These are phyloP conservation scores for Brachionus sp. DNA, from an alignment of 1,140 invertebrate genomes.

Conservation along the genomic window DNA sequence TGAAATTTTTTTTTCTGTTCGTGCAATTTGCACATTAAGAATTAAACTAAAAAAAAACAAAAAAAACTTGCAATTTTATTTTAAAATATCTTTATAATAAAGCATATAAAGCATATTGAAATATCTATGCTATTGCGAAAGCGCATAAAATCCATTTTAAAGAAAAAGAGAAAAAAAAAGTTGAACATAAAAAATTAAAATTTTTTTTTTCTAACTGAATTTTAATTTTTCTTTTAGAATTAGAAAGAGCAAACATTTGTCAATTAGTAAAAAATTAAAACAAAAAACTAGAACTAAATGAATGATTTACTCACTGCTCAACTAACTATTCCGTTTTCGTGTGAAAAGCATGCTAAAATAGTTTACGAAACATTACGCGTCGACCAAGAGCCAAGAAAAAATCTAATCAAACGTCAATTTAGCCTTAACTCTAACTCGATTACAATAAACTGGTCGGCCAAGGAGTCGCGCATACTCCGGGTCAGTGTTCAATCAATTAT, in stretches of 20 bases:
- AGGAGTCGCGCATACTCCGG: slow-evolving; percentile 28
- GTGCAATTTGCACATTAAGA: not conserved
- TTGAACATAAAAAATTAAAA: not conserved
- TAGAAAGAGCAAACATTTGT: not conserved
- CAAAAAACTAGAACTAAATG: not conserved
- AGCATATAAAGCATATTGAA: no score
- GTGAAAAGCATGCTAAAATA: slow-evolving; percentile 42
- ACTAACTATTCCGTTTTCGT: slow-evolving; percentile 14
- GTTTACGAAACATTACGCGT: slow-evolving; percentile 26
- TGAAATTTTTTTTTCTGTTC: no score
- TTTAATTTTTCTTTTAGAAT: no score
- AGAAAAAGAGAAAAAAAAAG: not conserved
- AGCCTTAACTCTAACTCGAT: not conserved
- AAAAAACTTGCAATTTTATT: not conserved
- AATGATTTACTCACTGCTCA: slow-evolving; percentile 32
- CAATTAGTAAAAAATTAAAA: not conserved
- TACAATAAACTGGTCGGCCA: not conserved
- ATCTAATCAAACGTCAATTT: slow-evolving; percentile 14
- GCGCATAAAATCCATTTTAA: not conserved
- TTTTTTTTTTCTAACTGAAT: not conserved
- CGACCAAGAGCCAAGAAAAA: slow-evolving; percentile 42
- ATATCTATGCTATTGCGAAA: no score
- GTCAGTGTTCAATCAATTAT: slow-evolving; percentile 23
- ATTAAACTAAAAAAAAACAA: not conserved
- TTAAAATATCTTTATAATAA: no score